Conservation (phyloP, 2,888 invertebrate species). For the Campoletis raptor region DNA sequence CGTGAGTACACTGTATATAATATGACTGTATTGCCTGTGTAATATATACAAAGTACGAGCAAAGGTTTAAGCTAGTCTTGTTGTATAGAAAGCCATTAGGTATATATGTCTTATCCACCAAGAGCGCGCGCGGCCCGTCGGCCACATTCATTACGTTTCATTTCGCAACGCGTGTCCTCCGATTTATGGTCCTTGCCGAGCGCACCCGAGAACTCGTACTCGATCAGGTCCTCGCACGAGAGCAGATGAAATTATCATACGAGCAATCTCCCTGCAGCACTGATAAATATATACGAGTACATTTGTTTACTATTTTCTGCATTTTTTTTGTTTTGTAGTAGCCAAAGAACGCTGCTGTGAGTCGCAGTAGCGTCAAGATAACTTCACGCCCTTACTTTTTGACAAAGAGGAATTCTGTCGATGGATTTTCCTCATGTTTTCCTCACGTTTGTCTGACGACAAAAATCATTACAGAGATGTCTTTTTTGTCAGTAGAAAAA, state of each 20-base stretch:
- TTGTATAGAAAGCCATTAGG: slow-evolving; percentile 23
- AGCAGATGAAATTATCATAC: slow-evolving; percentile 69
- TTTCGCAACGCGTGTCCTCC: slow-evolving; percentile 68
- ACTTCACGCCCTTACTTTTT: not conserved
- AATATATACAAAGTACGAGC: slow-evolving; percentile 40
- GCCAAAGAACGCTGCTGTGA: not conserved
- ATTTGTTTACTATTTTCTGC: not conserved
- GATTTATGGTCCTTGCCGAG: slow-evolving; percentile 67
- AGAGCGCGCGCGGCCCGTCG: slow-evolving; percentile 40
- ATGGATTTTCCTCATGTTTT: too few relatives aligned
- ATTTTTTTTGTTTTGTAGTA: not conserved
- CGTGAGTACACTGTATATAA: slow-evolving; percentile 43
- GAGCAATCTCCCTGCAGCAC: slow-evolving; percentile 62
- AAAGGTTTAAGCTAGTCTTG: slow-evolving; percentile 21
- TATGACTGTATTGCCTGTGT: slow-evolving; percentile 28
- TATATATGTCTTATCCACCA: slow-evolving; percentile 32
- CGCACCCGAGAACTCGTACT: slow-evolving; percentile 30
- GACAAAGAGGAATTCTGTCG: too few relatives aligned
- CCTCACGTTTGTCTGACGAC: not conserved
- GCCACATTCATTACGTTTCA: slow-evolving; percentile 55
- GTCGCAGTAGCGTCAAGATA: not conserved
- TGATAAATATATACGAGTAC: not conserved
- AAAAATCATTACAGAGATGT: too few relatives aligned
- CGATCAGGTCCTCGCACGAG: slow-evolving; percentile 63
- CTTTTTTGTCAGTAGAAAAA: too few relatives aligned